phyloP scores from a whole-genome alignment of 2,888 invertebrate species.

The Melinaea marsaeus region DNA sequence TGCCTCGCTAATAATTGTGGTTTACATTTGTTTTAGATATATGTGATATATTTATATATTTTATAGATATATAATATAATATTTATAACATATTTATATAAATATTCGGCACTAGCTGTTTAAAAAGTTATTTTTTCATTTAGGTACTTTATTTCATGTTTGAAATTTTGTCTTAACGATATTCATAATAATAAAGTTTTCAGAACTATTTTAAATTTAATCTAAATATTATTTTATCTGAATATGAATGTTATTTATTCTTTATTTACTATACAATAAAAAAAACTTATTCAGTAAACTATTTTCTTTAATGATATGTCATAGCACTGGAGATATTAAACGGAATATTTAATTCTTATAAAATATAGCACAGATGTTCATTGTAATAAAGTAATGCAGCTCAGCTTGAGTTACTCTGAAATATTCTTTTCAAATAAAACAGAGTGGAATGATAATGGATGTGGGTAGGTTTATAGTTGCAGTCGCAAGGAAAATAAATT shows the following conservation, averaged over 20 bases:
- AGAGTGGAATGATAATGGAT: conserved; percentile 37
- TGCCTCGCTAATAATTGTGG: conserved; percentile 14
- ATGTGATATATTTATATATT: no score
- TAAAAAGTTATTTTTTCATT: no score
- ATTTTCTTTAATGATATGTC: not conserved
- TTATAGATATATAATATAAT: no score
- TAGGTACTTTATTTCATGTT: no score
- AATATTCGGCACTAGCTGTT: no score
- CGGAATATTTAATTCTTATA: not conserved
- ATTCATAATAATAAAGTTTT: no score
- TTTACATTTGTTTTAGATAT: not conserved
- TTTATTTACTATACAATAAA: not conserved
- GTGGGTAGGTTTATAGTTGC: conserved; percentile 35
- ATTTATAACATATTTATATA: no score
- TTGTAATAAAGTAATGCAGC: conserved; percentile 1
- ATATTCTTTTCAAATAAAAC: conserved; percentile 31
- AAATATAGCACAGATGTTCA: conserved; percentile 1
- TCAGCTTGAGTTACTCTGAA: conserved; percentile 6
- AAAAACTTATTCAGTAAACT: not conserved
- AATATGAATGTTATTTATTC: no score
- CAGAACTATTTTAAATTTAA: no score
- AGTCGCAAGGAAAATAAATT: conserved; percentile 26
- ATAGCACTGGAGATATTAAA: no score
- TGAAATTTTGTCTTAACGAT: no score
- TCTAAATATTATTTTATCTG: no score